phyloP scores from a whole-genome alignment of 1,140 invertebrate genomes.

The Helicoverpa armigera region DNA sequence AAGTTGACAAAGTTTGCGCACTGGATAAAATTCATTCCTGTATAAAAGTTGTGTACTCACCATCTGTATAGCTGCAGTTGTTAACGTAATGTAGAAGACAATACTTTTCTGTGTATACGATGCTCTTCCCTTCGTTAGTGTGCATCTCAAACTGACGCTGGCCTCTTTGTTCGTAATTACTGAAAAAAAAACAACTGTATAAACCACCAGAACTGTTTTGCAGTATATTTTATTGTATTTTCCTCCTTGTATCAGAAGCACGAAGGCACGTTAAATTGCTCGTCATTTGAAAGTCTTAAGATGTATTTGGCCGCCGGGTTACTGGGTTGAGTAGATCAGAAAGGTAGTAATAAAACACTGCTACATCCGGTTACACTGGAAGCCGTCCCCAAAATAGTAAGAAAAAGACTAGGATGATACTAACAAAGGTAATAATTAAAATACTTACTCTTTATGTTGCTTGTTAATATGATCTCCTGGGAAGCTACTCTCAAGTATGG shows the following conservation, averaged over 20 bases:
- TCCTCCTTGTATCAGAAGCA: too few species aligned
- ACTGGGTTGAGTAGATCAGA: too few species aligned
- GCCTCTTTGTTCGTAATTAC: slow-evolving; percentile 56
- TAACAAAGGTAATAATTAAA: slow-evolving; percentile 21
- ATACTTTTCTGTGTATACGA: slow-evolving; percentile 71
- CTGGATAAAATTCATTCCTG: not conserved
- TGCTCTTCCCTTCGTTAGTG: slow-evolving; percentile 40
- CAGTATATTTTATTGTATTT: too few species aligned
- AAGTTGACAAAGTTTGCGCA: too few species aligned
- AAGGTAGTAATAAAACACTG: too few species aligned
- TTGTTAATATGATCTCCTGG: slow-evolving; percentile 68
- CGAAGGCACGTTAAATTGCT: too few species aligned
- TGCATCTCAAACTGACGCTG: slow-evolving; percentile 70
- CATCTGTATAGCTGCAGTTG: slow-evolving; percentile 68
- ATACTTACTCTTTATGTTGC: slow-evolving; percentile 75
- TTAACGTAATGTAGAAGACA: slow-evolving; percentile 65
- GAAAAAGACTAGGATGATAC: not conserved
- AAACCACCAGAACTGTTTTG: too few species aligned
- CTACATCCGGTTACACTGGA: too few species aligned
- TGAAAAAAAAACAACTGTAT: slow-evolving; percentile 22
- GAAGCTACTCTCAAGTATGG: slow-evolving; percentile 66
- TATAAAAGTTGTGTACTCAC: slow-evolving; percentile 52
- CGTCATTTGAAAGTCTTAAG: too few species aligned
- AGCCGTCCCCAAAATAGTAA: too few species aligned
- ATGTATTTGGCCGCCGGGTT: too few species aligned